Conservation (phyloP, 2,888 invertebrate species). For the Cryptus armator region DNA sequence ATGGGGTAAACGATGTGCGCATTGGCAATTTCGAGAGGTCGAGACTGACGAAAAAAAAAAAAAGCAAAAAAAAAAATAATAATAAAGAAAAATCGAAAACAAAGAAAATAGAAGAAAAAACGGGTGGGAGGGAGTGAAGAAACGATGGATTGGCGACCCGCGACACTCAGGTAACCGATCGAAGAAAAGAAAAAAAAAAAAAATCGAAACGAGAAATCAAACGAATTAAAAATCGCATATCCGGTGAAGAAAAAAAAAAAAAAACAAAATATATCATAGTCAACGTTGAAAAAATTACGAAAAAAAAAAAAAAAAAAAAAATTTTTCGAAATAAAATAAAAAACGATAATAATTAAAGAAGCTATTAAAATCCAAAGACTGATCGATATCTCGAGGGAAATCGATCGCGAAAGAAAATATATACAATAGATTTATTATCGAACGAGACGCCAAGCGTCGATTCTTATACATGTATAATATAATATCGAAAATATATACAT, state of each 20-base stretch:
- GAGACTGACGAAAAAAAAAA: constrained; percentile 48
- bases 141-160: constrained; percentile 53
- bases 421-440: constrained; percentile 17
- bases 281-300: neutral
- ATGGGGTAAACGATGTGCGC: constrained; percentile 57
- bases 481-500: neutral
- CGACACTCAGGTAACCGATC: constrained; percentile 39
- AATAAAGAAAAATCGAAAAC: neutral
- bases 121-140: constrained; percentile 5
- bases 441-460: constrained; percentile 34
- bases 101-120: constrained; percentile 7
- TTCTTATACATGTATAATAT: constrained; percentile 23
- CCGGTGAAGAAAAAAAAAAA: neutral
- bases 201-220: neutral
- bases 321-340: neutral
- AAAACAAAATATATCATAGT: constrained; percentile 20
- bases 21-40: constrained; percentile 48
- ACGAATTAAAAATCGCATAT: constrained; percentile 41
- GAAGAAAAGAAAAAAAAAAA: neutral
- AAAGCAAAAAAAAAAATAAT: no score
- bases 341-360: constrained; percentile 36
- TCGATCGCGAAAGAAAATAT: constrained; percentile 54
- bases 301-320: neutral
- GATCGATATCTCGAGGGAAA: constrained; percentile 42
- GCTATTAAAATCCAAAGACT: constrained; percentile 64